These are phyloP conservation scores for Etheostoma nigrum DNA, from an alignment of 2,797 vertebrate species.

Conservation along the genomic window DNA sequence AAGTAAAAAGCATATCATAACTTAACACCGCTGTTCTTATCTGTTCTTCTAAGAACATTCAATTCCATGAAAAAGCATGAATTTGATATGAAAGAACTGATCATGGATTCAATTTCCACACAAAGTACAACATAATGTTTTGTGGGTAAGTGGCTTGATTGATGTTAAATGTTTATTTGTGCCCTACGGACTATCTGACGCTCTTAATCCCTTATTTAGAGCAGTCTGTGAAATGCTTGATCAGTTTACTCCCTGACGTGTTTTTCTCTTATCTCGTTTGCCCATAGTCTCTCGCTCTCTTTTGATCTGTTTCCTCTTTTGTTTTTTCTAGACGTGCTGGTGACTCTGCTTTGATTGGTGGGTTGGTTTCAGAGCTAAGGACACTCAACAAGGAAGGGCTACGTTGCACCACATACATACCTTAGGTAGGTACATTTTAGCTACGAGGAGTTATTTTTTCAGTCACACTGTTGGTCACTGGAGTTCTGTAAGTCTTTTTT, in stretches of 20 bases:
- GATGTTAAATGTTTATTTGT: conserved; percentile 44
- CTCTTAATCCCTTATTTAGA: conserved; percentile 6
- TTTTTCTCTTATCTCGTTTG: conserved; percentile 51
- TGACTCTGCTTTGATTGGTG: conserved; percentile 50
- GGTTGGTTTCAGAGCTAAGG: conserved; percentile 33
- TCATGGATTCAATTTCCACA: conserved; percentile 15
- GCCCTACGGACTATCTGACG: conserved; percentile 25
- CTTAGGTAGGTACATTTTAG: conserved; percentile 33
- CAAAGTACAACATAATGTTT: neutral
- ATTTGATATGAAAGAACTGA: conserved; percentile 23
- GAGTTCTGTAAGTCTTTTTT: conserved; percentile 57
- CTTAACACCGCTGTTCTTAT: neutral
- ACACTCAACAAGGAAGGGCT: conserved; percentile 42
- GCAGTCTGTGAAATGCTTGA: conserved; percentile 33
- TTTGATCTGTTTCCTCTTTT: conserved; percentile 18
- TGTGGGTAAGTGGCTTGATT: conserved; percentile 15
- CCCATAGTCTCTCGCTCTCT: neutral
- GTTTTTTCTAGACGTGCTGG: conserved; percentile 23
- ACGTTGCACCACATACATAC: conserved; percentile 64
- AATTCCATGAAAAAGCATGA: neutral
- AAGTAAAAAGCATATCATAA: neutral
- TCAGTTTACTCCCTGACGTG: conserved; percentile 42
- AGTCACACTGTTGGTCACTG: conserved; percentile 61
- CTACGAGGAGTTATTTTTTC: conserved; percentile 60
- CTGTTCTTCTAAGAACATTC: conserved; percentile 11